Base-by-base conservation (phyloP, 2,113 vertebrate genomes). In the Hydrolagus affinis region DNA sequence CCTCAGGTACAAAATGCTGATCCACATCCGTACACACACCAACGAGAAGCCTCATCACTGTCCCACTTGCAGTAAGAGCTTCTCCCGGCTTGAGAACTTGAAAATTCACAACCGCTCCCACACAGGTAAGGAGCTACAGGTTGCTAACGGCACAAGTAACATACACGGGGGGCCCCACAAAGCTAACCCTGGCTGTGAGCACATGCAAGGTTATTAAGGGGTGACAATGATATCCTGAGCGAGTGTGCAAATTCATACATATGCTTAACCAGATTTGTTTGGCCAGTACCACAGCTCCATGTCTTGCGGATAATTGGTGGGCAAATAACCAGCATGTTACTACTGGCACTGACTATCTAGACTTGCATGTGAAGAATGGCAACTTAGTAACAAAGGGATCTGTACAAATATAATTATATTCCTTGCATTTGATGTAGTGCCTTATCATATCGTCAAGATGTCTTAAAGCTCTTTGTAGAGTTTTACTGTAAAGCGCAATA, bases 61-160 rank as follows among this genome's bases (percentile, higher is more conserved):
- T 89, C 96, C 96, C 70, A 98, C 96, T 89, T 99, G 97, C 91
- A 98, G 95, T 92, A 99, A 99, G 90, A 99, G 97, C 91, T 99
- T 99, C 91, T 99, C 97, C 1, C 96, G 97, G 56, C 91, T 99
- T 87, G 97, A 99, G 90, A 99, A 99, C 91, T 96, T 98, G 70
- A 99, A 98, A 91, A 99, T 99, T 89, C 97, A 99, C 93, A 98
- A 97, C 90, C 95, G 97, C 66, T 99, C 97, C 0, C 97, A 99
- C 91, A 98, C 97, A 93, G 97, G 97, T 98, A 70, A 93, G 93
- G 11, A 7, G 19, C 0, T 32, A 4, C 3, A 9, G 17, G 25
- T 0, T 10, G 11, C 0, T 8, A 17, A 12, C 23, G 0, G 28
- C 15, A 21, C 14, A 1, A 11, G 11, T 62, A 19, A 56, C 86